Evolutionary conservation across 92 coral and sea anemone genomes (phyloP).

Genomic region (Parazoanthus darwini): DNA sequence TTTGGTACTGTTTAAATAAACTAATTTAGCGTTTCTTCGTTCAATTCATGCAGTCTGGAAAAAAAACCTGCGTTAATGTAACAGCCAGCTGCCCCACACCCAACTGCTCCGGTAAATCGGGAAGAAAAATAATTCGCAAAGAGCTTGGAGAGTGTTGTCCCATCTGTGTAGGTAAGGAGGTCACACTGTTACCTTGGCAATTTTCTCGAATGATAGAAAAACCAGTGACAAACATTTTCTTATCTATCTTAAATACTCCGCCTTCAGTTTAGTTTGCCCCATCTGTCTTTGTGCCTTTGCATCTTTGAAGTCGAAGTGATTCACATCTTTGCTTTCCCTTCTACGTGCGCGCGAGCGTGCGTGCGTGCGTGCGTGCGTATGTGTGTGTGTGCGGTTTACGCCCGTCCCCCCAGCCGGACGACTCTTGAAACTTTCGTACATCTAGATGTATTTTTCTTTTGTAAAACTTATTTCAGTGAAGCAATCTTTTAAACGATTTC

Average conservation of each 20-base stretch:
- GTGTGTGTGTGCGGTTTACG: too few relatives aligned
- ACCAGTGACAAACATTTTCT: background rate
- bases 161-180: conserved; percentile 30
- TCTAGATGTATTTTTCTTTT: too few relatives aligned
- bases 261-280: background rate
- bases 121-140: background rate
- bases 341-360: too few relatives aligned
- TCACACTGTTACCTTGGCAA: background rate
- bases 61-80: background rate
- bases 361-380: too few relatives aligned
- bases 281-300: too few relatives aligned
- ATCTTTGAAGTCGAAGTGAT: too few relatives aligned
- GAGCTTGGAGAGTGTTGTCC: conserved; percentile 12
- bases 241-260: background rate
- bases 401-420: too few relatives aligned
- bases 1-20: background rate
- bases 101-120: conserved; percentile 34
- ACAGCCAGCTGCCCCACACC: background rate
- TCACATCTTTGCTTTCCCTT: too few relatives aligned
- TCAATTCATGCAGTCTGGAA: background rate
- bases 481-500: too few relatives aligned
- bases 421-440: too few relatives aligned
- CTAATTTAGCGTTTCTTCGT: background rate
- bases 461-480: too few relatives aligned
- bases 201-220: background rate